Evolutionary conservation across 2,888 invertebrate species (phyloP).

Genomic region (Chrysomela aeneicollis): DNA sequence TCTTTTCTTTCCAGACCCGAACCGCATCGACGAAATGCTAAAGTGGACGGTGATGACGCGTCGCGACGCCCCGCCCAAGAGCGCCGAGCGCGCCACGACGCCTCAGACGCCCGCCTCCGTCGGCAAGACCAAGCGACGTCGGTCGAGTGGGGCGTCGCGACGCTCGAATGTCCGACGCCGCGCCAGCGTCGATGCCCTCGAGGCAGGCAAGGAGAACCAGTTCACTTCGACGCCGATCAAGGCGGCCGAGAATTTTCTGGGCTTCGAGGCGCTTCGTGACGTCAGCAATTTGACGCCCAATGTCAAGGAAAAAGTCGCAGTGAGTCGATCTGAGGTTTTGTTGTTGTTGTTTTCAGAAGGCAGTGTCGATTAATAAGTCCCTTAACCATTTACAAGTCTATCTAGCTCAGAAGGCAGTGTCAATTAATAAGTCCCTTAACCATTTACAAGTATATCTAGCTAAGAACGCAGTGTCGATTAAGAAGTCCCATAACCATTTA

Average conservation of each 20-base stretch:
- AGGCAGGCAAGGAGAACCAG: slow-evolving; percentile 68
- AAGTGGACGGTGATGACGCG: slow-evolving; percentile 67
- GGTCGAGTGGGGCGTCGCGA: slow-evolving; percentile 45
- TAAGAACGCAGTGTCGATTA: too few relatives aligned
- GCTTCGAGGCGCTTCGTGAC: slow-evolving; percentile 65
- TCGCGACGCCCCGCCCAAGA: slow-evolving; percentile 43
- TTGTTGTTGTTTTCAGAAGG: too few relatives aligned
- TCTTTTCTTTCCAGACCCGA: slow-evolving; percentile 15
- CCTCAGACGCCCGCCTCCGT: slow-evolving; percentile 26
- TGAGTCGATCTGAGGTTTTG: slow-evolving; percentile 12
- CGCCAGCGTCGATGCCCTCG: slow-evolving; percentile 63
- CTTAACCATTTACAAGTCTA: too few relatives aligned
- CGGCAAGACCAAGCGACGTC: slow-evolving; percentile 62
- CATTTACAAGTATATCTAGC: too few relatives aligned
- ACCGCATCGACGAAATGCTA: slow-evolving; percentile 60
- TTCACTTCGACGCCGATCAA: slow-evolving; percentile 69
- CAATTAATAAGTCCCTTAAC: too few relatives aligned
- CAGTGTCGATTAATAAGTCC: too few relatives aligned
- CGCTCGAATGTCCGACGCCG: slow-evolving; percentile 61
- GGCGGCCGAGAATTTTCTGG: slow-evolving; percentile 50
- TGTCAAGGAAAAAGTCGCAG: slow-evolving; percentile 40
- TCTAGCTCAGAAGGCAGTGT: too few relatives aligned
- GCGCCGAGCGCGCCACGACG: slow-evolving; percentile 54
- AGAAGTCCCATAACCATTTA: too few relatives aligned
- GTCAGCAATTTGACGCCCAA: slow-evolving; percentile 71